phyloP scores from a whole-genome alignment of 1,140 invertebrate genomes.

The Episyrphus balteatus region DNA sequence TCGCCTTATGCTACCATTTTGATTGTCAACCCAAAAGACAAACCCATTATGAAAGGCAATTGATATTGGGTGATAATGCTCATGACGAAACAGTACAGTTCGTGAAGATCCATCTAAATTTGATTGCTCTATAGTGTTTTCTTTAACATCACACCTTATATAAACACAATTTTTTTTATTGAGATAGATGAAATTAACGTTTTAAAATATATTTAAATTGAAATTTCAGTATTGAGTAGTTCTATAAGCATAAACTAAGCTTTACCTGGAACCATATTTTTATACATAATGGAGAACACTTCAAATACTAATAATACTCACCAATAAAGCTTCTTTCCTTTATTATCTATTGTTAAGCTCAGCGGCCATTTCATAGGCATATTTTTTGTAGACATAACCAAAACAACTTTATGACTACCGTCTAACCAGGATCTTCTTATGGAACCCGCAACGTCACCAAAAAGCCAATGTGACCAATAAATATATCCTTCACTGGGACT shows the following conservation, averaged over 20 bases:
- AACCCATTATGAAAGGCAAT: conserved; percentile 50
- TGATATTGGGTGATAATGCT: conserved; percentile 58
- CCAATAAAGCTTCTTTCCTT: conserved; percentile 61
- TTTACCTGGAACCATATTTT: too few relatives aligned
- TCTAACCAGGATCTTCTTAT: conserved; percentile 71
- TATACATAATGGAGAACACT: too few relatives aligned
- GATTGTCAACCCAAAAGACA: conserved; percentile 59
- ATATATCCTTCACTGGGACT: conserved; percentile 41
- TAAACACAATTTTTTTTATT: too few relatives aligned
- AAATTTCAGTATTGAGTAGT: too few relatives aligned
- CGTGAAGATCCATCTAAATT: conserved; percentile 59
- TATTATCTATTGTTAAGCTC: conserved; percentile 74
- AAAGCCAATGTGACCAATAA: conserved; percentile 73
- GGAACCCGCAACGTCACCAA: conserved; percentile 38
- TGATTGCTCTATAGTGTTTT: conserved; percentile 56
- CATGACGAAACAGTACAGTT: conserved; percentile 45
- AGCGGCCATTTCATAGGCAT: conserved; percentile 65
- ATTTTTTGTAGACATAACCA: conserved; percentile 39
- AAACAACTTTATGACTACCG: conserved; percentile 47
- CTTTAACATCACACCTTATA: conserved; percentile 45
- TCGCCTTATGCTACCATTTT: conserved; percentile 20
- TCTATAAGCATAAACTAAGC: too few relatives aligned
- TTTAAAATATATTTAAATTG: too few relatives aligned
- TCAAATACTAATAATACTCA: too few relatives aligned
- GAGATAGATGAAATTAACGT: too few relatives aligned